Evolutionary conservation across 2,797 vertebrate species (phyloP).

Genomic region (Leontocebus nigricollis): DNA sequence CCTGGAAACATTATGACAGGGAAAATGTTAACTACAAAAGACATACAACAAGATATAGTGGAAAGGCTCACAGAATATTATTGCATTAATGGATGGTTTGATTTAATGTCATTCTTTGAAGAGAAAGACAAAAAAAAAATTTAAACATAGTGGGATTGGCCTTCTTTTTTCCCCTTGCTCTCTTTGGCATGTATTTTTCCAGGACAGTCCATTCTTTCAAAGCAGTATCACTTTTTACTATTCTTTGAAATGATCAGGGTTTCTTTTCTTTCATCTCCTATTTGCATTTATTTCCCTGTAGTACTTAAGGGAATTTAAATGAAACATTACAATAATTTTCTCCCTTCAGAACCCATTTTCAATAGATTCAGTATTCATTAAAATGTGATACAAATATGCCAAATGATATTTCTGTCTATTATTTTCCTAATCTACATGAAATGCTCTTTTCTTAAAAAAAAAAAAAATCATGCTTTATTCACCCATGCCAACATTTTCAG

Average conservation of each 20-base stretch:
- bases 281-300: background rate
- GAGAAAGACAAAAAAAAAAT: background rate
- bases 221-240: background rate
- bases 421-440: slow-evolving; percentile 37
- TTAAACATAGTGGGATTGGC: background rate
- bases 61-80: background rate
- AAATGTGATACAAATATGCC: background rate
- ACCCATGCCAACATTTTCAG: slow-evolving; percentile 65
- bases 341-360: background rate
- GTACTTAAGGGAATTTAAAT: background rate
- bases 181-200: background rate
- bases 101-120: background rate
- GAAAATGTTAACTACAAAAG: background rate
- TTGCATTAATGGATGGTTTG: background rate
- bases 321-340: background rate
- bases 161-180: background rate
- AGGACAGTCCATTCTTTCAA: background rate
- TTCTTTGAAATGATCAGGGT: background rate
- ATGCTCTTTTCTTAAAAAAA: slow-evolving; percentile 55
- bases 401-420: background rate
- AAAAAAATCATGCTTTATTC: background rate
- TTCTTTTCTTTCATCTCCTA: background rate
- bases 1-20: background rate
- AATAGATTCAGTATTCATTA: background rate
- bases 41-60: background rate